phyloP scores from a whole-genome alignment of 2,888 invertebrate species.

The Trissolcus japonicus region DNA sequence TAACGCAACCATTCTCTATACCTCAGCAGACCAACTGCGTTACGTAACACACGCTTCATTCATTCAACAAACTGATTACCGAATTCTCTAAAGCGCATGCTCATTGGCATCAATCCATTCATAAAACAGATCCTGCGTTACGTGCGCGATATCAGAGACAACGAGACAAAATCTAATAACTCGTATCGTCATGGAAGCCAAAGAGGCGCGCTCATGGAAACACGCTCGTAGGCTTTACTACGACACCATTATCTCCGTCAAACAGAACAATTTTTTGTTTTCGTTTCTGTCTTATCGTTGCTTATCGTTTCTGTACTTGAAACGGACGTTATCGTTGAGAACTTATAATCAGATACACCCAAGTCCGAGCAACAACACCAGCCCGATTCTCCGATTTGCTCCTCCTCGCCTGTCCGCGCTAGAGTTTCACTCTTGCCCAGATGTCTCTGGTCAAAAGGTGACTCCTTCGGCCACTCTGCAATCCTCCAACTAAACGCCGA shows the following conservation, averaged over 20 bases:
- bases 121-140: constrained; percentile 36
- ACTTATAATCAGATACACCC: too few relatives aligned
- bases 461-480: constrained; percentile 1
- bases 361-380: too few relatives aligned
- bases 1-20: neutral
- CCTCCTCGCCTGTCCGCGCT: too few relatives aligned
- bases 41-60: constrained; percentile 46
- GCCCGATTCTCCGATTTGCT: too few relatives aligned
- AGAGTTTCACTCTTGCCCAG: too few relatives aligned
- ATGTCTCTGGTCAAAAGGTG: too few relatives aligned
- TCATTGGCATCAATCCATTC: constrained; percentile 49
- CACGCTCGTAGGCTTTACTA: constrained; percentile 20
- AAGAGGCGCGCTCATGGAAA: neutral
- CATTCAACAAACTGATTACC: constrained; percentile 41
- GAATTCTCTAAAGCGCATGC: constrained; percentile 48
- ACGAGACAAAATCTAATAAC: constrained; percentile 36
- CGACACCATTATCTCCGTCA: constrained; percentile 29
- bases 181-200: neutral
- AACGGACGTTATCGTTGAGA: too few relatives aligned
- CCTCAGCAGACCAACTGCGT: constrained; percentile 11
- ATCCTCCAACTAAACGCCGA: too few relatives aligned
- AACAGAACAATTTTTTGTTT: constrained; percentile 13
- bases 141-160: constrained; percentile 12
- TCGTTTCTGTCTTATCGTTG: constrained; percentile 18
- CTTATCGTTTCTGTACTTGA: constrained; percentile 23